Base-by-base conservation (phyloP, 2,113 vertebrate species). In the Caranx melampygus region DNA sequence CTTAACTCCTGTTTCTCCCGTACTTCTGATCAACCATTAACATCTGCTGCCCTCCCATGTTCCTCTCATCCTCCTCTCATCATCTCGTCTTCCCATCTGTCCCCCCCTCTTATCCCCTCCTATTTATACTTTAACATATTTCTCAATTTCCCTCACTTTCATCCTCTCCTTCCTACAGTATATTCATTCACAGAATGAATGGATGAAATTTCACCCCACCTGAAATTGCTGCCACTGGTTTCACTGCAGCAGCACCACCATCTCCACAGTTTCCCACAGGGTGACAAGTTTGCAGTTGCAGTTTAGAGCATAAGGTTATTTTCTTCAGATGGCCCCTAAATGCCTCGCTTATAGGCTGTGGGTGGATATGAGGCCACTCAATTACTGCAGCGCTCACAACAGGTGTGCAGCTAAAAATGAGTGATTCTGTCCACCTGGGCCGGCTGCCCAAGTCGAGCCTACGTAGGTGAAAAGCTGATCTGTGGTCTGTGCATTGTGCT, bases 51-150 rank as follows among this genome's bases (percentile, higher is more conserved):
- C 49, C 79, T 57, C 31, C 21, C 11, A 0, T 71, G 58, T 54
- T 49, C 33, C 13, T 33, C 63, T 74, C 37, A 31, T 57, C 61
- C 49, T 49, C 35, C 8, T 33, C 59, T 74, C 37, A 33, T 57
- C 61, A 10, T 40, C 37, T 79, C 33, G 4, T 57, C 61, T 71
- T 62, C 13, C 69, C 65, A 66, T 68, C 37, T 76, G 55, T 67
- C 54, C 40, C 58, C 33, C 26, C 51, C 33, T 16, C 6, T 3
- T 5, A 2, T 34, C 26, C 5, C 34, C 42, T 1, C 42, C 42
- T 59, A 13, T 31, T 49, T 68, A 60, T 72, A 33, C 37, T 59
- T 44, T 16, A 59, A 59, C 42, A 72, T 21, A 52, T 49, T 58
- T 61, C 33, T n/a, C 33, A 4, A 51, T 64, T 64, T 61, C 21